phyloP scores from a whole-genome alignment of 2,888 invertebrate genomes.

The Mesorhabditis spiculigera region DNA sequence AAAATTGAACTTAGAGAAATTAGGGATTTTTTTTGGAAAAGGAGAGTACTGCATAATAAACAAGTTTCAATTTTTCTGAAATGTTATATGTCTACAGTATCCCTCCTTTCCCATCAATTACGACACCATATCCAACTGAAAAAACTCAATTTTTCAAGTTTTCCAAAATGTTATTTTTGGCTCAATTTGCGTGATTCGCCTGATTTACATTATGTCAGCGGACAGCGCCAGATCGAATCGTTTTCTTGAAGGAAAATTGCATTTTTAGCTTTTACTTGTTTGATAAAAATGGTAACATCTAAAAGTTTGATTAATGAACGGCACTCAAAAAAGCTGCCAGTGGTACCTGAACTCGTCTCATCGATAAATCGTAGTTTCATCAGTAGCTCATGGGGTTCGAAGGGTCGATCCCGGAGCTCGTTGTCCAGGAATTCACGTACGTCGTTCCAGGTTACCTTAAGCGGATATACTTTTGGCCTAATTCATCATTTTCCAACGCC shows the following conservation, averaged over 20 bases:
- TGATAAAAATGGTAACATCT: too few species aligned
- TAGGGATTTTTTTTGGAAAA: not conserved
- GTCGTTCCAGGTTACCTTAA: slow-evolving; percentile 58
- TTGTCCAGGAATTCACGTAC: slow-evolving; percentile 57
- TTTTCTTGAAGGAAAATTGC: not conserved
- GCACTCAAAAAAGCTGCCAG: not conserved
- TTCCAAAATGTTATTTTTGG: not conserved
- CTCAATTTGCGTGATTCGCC: not conserved
- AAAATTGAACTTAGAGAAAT: not conserved
- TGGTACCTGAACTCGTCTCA: slow-evolving; percentile 50
- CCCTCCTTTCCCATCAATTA: too few species aligned
- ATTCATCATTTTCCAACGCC: too few species aligned
- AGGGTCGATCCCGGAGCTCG: slow-evolving; percentile 55
- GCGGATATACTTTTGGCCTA: too few species aligned
- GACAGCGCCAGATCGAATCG: not conserved
- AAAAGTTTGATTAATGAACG: not conserved
- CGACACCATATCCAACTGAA: too few species aligned
- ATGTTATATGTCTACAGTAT: too few species aligned
- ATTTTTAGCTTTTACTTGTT: slow-evolving; percentile 3
- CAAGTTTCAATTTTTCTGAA: too few species aligned
- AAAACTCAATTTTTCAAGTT: too few species aligned
- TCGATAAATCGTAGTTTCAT: slow-evolving; percentile 58
- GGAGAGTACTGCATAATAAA: not conserved
- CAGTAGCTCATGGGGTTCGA: slow-evolving; percentile 57
- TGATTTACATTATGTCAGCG: slow-evolving; percentile 3